A percentile compares a stretch with the other conserved stretches of the same genome.
Conservation (phyloP, 2,888 invertebrate genomes). For the Drosophila tanythrix region DNA sequence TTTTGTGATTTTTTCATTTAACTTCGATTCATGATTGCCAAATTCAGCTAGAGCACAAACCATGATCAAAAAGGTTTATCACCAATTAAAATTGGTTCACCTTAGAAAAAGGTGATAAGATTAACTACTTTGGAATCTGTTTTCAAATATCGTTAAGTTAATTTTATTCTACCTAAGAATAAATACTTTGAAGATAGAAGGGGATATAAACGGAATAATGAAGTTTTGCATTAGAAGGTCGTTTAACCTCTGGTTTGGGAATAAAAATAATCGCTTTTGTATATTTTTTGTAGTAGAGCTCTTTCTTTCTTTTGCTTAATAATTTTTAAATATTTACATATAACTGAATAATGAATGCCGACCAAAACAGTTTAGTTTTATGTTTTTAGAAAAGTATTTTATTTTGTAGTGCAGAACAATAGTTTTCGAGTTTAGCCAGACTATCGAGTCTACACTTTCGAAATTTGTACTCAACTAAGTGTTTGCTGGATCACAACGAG, state of each 20-base stretch:
- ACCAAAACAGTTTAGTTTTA: neutral
- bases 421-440: neutral
- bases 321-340: neutral
- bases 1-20: neutral
- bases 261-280: neutral
- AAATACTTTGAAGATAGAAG: too few species aligned
- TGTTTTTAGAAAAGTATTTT: neutral
- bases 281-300: too few species aligned
- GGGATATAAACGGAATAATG: neutral
- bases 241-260: neutral
- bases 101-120: rapidly evolving
- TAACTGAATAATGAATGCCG: neutral
- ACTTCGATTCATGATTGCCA: neutral
- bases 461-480: neutral
- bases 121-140: neutral
- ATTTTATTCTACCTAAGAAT: neutral
- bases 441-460: neutral
- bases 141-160: neutral
- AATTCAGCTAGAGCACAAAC: neutral
- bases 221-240: neutral
- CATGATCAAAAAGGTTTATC: neutral
- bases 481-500: neutral
- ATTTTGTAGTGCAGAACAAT: neutral
- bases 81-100: too few species aligned
- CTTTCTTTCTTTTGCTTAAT: neutral